A percentile compares a stretch with the other conserved stretches of the same genome.
These are phyloP conservation scores for Nephrocerus scutellatus DNA, from an alignment of 2,888 invertebrate species.

Conservation along the genomic window DNA sequence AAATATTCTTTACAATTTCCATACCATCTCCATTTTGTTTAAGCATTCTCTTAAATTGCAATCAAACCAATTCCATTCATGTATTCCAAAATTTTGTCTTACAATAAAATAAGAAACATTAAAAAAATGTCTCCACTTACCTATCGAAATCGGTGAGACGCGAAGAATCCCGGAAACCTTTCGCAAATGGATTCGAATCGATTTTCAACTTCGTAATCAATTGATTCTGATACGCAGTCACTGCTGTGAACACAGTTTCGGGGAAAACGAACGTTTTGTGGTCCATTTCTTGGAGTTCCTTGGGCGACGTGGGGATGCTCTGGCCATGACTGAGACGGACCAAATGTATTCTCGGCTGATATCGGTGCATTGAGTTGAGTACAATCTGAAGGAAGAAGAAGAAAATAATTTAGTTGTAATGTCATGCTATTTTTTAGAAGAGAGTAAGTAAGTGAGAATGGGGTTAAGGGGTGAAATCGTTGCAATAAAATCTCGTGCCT, in stretches of 20 bases:
- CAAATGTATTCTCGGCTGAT: conserved; percentile 96
- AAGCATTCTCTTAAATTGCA: no score
- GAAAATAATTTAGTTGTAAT: not conserved
- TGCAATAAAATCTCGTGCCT: no score
- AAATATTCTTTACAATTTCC: no score
- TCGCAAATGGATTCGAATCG: conserved; percentile 98
- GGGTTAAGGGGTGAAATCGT: not conserved
- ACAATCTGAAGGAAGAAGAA: conserved; percentile 67
- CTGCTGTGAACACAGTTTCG: conserved; percentile 97
- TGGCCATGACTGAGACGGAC: conserved; percentile 81
- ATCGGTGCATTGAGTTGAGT: conserved; percentile 98
- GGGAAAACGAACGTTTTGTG: conserved; percentile 96
- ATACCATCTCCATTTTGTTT: no score
- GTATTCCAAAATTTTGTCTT: no score
- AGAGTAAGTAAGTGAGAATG: not conserved
- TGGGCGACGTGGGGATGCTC: conserved; percentile 61
- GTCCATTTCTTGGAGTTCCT: conserved; percentile 85
- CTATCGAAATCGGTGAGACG: conserved; percentile 90
- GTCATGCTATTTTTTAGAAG: no score
- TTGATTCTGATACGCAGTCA: conserved; percentile 99
- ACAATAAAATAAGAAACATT: no score
- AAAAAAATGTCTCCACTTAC: conserved; percentile 52
- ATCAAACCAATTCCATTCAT: no score
- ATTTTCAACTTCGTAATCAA: conserved; percentile 98
- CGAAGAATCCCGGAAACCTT: conserved; percentile 95